Percentiles rank a stretch among this genome's conserved stretches.
Conservation (phyloP, 2,113 vertebrate genomes). For the Gobio gobio region DNA sequence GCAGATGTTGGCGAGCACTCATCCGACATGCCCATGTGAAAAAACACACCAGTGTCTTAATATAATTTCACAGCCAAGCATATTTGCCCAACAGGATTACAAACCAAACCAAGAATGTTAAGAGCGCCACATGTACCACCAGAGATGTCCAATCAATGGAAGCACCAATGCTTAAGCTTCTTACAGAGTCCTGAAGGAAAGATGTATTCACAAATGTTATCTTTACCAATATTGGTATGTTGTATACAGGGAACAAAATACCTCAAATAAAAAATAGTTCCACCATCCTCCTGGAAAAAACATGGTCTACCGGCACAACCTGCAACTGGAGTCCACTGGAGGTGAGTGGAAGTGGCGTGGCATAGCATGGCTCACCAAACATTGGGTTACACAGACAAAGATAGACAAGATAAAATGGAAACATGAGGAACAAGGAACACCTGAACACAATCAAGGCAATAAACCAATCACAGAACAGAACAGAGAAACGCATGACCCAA, state of each 20-base stretch:
- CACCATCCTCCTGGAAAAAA: background rate
- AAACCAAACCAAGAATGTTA: constrained; percentile 76
- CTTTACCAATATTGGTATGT: constrained; percentile 51
- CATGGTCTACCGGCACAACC: too few species aligned
- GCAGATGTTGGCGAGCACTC: constrained; percentile 60
- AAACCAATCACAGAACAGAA: too few species aligned
- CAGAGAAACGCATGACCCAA: too few species aligned
- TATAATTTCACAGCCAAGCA: constrained; percentile 76
- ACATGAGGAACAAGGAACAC: too few species aligned
- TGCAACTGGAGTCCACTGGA: too few species aligned
- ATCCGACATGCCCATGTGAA: background rate
- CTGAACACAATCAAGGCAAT: too few species aligned
- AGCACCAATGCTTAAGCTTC: constrained; percentile 68
- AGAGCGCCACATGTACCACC: constrained; percentile 65
- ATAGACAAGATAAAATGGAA: too few species aligned
- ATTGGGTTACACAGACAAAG: too few species aligned
- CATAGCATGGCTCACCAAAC: too few species aligned
- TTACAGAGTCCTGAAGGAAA: constrained; percentile 65
- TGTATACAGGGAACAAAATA: background rate
- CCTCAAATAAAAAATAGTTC: background rate
- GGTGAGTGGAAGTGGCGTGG: too few species aligned
- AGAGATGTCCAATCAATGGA: constrained; percentile 73
- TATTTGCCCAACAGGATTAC: constrained; percentile 76
- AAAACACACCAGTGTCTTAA: constrained; percentile 64
- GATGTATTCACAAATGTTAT: constrained; percentile 53